A percentile compares a stretch with the other conserved stretches of the same genome.
phyloP scores from a whole-genome alignment of 2,797 vertebrate species.

The Acipenser oxyrinchus region DNA sequence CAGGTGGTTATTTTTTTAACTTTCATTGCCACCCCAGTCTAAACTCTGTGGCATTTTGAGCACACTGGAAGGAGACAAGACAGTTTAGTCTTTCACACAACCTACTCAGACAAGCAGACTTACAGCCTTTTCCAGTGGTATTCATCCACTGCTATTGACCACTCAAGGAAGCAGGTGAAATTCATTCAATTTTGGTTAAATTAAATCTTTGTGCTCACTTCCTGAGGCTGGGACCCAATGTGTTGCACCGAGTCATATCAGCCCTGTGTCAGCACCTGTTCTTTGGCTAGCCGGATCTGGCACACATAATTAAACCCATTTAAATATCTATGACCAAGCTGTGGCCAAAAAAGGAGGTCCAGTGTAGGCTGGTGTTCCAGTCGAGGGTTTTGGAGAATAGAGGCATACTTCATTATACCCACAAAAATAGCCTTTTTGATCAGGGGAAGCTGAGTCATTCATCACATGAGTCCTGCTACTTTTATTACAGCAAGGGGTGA shows the following conservation, averaged over 20 bases:
- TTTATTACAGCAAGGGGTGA: slow-evolving; percentile 36
- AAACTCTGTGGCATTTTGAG: neutral
- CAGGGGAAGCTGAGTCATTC: slow-evolving; percentile 36
- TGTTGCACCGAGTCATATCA: neutral
- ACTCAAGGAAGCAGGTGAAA: slow-evolving; percentile 6
- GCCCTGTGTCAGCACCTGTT: slow-evolving; percentile 19
- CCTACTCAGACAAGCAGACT: neutral
- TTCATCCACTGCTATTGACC: neutral
- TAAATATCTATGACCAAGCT: slow-evolving; percentile 23
- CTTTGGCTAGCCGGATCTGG: neutral
- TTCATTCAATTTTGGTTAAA: neutral
- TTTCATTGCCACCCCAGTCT: neutral
- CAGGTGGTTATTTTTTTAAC: neutral
- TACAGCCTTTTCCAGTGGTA: neutral
- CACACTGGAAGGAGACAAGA: slow-evolving; percentile 8
- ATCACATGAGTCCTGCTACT: slow-evolving; percentile 26
- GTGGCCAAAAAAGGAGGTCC: slow-evolving; percentile 23
- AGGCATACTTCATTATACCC: slow-evolving; percentile 31
- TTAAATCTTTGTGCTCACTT: slow-evolving; percentile 1
- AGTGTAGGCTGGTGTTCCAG: slow-evolving; percentile 25
- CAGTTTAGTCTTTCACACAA: slow-evolving; percentile 12
- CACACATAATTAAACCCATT: slow-evolving; percentile 24
- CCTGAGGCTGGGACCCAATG: neutral
- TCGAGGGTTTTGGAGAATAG: slow-evolving; percentile 35
- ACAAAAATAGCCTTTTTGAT: slow-evolving; percentile 43